Evolutionary conservation across 1,140 invertebrate genomes (phyloP).

Genomic region (Lucilia cuprina): DNA sequence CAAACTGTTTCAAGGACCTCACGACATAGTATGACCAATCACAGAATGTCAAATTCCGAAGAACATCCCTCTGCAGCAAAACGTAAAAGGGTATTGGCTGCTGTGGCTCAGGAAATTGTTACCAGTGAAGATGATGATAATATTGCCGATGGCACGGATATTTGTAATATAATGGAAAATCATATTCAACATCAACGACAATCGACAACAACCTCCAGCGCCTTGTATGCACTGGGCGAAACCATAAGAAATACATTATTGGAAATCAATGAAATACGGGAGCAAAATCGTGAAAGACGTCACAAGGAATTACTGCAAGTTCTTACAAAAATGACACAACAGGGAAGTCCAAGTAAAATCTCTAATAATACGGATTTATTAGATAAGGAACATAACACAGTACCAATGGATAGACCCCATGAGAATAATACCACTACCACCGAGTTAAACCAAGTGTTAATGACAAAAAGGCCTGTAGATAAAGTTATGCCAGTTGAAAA

Average conservation of each 20-base stretch:
- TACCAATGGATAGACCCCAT: background rate
- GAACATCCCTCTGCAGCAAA: background rate
- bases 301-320: background rate
- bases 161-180: background rate
- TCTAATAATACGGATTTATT: background rate
- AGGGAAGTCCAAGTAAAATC: too few species aligned
- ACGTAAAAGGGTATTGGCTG: background rate
- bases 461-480: background rate
- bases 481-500: background rate
- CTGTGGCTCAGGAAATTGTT: background rate
- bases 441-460: too few species aligned
- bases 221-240: background rate
- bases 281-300: conserved; percentile 1
- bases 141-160: background rate
- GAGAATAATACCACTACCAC: too few species aligned
- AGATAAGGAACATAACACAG: background rate
- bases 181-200: background rate
- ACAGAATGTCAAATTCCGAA: background rate
- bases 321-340: background rate
- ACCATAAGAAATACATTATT: conserved; percentile 7
- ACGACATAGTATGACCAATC: background rate
- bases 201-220: background rate
- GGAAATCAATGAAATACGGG: conserved; percentile 18
- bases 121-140: background rate
- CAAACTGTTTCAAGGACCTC: background rate